Conservation (phyloP, 2,888 invertebrate species). For the Drosophila stalkeri region DNA sequence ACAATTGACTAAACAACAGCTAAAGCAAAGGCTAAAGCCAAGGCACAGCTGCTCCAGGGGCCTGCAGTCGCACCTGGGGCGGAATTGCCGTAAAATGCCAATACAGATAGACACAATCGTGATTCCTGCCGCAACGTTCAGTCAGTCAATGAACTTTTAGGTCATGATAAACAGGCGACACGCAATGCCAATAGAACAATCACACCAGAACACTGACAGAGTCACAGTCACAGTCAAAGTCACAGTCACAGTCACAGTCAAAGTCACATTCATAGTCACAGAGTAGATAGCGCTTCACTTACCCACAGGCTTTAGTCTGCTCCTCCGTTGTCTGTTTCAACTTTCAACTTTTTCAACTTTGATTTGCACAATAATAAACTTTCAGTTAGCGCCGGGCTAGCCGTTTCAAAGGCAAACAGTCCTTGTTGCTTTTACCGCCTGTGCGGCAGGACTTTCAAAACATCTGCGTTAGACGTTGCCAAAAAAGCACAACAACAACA, state of each 20-base stretch:
- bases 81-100: slow-evolving; percentile 61
- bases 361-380: slow-evolving; percentile 65
- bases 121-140: slow-evolving; percentile 52
- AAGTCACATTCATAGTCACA: neutral
- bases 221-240: slow-evolving; percentile 1
- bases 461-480: slow-evolving; percentile 54
- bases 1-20: slow-evolving; percentile 70
- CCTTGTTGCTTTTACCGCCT: slow-evolving; percentile 47
- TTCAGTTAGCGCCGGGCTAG: slow-evolving; percentile 53
- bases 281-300: slow-evolving; percentile 15
- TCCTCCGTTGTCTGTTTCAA: slow-evolving; percentile 5
- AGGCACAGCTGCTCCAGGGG: slow-evolving; percentile 51
- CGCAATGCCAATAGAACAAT: slow-evolving; percentile 51
- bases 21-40: slow-evolving; percentile 5
- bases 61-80: neutral
- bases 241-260: neutral
- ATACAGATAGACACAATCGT: slow-evolving; percentile 45
- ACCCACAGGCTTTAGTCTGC: slow-evolving; percentile 32
- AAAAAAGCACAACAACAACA: slow-evolving; percentile 5
- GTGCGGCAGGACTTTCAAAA: slow-evolving; percentile 54
- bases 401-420: slow-evolving; percentile 57
- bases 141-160: slow-evolving; percentile 74
- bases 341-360: slow-evolving; percentile 39
- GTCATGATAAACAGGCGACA: slow-evolving; percentile 56
- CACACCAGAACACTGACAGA: slow-evolving; percentile 13